phyloP scores from a whole-genome alignment of 2,113 vertebrate genomes.

The Lasiurus cinereus region DNA sequence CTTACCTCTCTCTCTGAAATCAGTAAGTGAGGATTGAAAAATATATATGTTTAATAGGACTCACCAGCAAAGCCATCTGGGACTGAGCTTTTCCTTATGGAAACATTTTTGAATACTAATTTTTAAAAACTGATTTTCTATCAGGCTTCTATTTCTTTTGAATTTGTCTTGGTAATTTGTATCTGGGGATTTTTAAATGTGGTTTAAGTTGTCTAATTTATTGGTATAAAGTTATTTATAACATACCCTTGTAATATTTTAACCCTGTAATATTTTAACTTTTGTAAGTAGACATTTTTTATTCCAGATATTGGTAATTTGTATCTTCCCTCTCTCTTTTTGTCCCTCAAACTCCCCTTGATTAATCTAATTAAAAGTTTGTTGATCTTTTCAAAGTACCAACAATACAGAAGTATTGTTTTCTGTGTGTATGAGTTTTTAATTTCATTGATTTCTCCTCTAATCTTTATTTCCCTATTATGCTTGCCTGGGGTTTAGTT shows the following conservation, averaged over 20 bases:
- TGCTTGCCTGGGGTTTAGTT: not conserved
- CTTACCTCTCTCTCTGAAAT: no score
- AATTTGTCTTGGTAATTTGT: not conserved
- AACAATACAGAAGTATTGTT: not conserved
- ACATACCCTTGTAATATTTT: not conserved
- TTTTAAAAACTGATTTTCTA: not conserved
- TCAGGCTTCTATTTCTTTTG: conserved; percentile 13
- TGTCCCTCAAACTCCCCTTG: rapidly evolving
- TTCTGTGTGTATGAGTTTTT: not conserved
- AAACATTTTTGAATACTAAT: not conserved
- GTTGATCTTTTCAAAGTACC: not conserved
- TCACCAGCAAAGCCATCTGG: not conserved
- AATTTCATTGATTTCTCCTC: not conserved
- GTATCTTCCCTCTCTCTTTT: not conserved
- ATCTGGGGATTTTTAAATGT: not conserved
- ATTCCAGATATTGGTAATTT: not conserved
- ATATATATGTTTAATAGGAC: not conserved
- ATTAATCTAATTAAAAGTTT: conserved; percentile 13
- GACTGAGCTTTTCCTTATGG: not conserved
- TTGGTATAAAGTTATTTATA: conserved; percentile 30
- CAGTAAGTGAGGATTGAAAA: no score
- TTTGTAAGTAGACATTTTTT: not conserved
- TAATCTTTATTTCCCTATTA: conserved; percentile 24
- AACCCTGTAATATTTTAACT: not conserved
- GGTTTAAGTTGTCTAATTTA: not conserved